Base-by-base conservation (phyloP, 2,113 vertebrate species). In the Taxidea taxus region DNA sequence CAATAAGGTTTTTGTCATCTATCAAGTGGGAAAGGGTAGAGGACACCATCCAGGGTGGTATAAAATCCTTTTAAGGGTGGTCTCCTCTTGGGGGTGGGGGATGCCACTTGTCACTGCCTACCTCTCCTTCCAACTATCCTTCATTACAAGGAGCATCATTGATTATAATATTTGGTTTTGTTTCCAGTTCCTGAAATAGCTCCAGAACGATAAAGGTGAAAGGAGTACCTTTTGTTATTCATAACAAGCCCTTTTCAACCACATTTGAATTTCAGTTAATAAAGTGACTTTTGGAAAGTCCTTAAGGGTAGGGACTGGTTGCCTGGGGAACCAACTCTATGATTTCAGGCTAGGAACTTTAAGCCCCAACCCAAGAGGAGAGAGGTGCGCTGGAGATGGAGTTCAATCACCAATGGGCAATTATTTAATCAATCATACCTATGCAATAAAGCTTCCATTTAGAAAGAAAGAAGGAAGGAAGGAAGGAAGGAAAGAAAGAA, bases 211-310 rank as follows among this genome's bases (percentile, higher is more conserved):
- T 74, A 64, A 87, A 56, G 31, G 25, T 56, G 31, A 72, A 95
- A 92, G 42, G 37, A 80, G 44, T 31, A 20, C 56, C 75, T 80
- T 92, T 74, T 75, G 27, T 74, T 60, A 87, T 72, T 87, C n/a
- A 3, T 56, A 82, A 83, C 37, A 86, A 64, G 31, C 64, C 44
- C 54, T 16, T 81, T 92, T 82, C 64, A 92, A 27, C 39, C 75
- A 87, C 16, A 39, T 49, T 54, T 27, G 29, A 75, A 47, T 88
- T 74, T 56, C 75, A 88, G 18, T 83, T 88, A 95, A 75, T 82
- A 39, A 92, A 88, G 90, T 87, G 66, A 88, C 84, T 92, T 64
- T 66, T 75, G 37, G 56, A 88, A 95, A 83, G 37, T 7, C 54
- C 3, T 68, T 88, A 83, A 82, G 14, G 20, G 29, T 60, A 7